These are phyloP conservation scores for Scolopax rusticola DNA, from an alignment of 2,797 vertebrate species.

Conservation along the genomic window DNA sequence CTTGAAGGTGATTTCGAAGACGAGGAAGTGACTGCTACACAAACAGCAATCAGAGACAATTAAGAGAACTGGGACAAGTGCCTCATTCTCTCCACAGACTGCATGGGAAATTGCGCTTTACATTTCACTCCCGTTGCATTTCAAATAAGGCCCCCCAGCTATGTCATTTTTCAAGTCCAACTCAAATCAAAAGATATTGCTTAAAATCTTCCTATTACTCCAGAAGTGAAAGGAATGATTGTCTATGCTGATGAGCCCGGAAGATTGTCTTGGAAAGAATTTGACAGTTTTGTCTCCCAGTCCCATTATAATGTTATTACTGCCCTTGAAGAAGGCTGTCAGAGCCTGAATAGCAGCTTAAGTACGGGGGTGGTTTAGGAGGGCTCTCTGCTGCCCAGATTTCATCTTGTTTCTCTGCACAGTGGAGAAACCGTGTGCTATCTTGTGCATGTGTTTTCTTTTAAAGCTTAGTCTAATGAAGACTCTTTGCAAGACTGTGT, in stretches of 20 bases:
- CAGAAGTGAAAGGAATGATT: conserved; percentile 83
- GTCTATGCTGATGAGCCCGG: conserved; percentile 82
- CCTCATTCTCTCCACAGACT: conserved; percentile 76
- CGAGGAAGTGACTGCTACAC: conserved; percentile 73
- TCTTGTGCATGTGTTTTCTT: neutral
- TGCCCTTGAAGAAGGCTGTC: conserved; percentile 44
- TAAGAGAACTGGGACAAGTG: conserved; percentile 83
- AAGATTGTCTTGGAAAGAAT: conserved; percentile 81
- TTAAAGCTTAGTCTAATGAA: conserved; percentile 34
- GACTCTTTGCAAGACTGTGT: neutral
- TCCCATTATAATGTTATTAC: conserved; percentile 76
- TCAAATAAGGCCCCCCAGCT: conserved; percentile 80
- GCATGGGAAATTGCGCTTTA: conserved; percentile 83
- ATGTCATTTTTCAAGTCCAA: conserved; percentile 80
- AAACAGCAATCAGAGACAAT: conserved; percentile 87
- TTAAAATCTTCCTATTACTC: conserved; percentile 82
- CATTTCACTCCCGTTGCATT: conserved; percentile 80
- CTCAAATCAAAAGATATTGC: conserved; percentile 83
- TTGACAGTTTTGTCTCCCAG: conserved; percentile 72
- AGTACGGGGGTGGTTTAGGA: neutral
- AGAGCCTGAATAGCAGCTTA: conserved; percentile 37
- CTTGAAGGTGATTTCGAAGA: conserved; percentile 81
- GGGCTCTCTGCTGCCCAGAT: conserved; percentile 14
- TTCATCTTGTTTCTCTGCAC: conserved; percentile 12
- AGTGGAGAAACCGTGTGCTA: neutral